phyloP scores from a whole-genome alignment of 2,797 vertebrate species.

The Carcharodon carcharias region DNA sequence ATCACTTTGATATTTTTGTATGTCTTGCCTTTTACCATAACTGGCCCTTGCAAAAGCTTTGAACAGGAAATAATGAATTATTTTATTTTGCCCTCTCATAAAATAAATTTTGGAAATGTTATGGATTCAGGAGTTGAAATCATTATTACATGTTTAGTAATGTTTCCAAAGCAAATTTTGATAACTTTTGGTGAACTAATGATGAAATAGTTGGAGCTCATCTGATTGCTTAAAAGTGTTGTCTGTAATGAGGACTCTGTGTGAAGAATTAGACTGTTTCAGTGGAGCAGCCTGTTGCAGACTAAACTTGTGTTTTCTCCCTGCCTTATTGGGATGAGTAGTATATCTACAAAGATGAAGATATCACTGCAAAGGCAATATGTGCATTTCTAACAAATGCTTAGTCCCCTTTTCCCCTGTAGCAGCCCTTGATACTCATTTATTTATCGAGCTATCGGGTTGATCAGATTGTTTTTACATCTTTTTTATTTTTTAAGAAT shows the following conservation, averaged over 20 bases:
- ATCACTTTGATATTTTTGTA: background rate
- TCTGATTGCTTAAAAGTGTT: background rate
- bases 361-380: background rate
- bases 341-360: background rate
- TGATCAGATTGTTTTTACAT: background rate
- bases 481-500: background rate
- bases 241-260: background rate
- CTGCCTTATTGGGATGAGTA: background rate
- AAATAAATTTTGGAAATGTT: background rate
- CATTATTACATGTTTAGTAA: background rate
- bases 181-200: background rate
- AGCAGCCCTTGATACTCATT: background rate
- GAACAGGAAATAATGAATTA: background rate
- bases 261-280: background rate
- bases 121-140: background rate
- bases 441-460: background rate
- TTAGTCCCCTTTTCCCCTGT: background rate
- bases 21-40: background rate
- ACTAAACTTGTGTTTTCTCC: background rate
- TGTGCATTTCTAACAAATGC: background rate
- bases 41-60: background rate
- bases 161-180: background rate
- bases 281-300: background rate
- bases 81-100: background rate
- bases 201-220: background rate